Evolutionary conservation across 1,140 invertebrate species (phyloP).

Genomic region (Rhagoletis zephyria): DNA sequence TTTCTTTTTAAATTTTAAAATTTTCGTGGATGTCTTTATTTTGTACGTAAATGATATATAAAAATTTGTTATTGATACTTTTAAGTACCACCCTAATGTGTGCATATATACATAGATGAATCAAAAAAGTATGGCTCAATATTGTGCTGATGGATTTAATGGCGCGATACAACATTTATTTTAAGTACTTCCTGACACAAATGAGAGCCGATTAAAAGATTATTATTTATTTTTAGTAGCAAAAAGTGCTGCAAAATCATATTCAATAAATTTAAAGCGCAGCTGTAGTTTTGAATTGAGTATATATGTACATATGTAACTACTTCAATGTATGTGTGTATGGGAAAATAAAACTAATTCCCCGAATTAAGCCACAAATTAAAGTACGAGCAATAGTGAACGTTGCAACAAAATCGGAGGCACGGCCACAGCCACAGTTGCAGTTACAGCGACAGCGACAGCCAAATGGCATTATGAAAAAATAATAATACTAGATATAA

Average conservation of each 20-base stretch:
- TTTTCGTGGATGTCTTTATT: too few species aligned
- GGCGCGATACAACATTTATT: background rate
- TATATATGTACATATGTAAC: background rate
- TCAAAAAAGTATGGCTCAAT: too few species aligned
- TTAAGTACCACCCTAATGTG: too few species aligned
- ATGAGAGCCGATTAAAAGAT: slow-evolving; percentile 34
- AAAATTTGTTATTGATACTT: too few species aligned
- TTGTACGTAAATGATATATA: too few species aligned
- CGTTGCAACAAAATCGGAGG: slow-evolving; percentile 25
- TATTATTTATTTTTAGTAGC: slow-evolving; percentile 11
- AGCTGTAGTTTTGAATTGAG: background rate
- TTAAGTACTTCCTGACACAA: slow-evolving; percentile 27
- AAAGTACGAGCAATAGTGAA: background rate
- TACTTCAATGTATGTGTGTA: background rate
- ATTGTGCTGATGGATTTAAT: background rate
- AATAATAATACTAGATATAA: slow-evolving; percentile 33
- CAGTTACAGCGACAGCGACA: background rate
- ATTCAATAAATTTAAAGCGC: background rate
- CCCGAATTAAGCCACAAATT: slow-evolving; percentile 41
- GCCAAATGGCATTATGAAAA: slow-evolving; percentile 27
- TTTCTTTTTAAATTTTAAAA: too few species aligned
- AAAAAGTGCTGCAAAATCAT: background rate
- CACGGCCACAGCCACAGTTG: background rate
- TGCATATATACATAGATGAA: too few species aligned
- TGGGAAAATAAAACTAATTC: background rate